These are phyloP conservation scores for Fregata magnificens DNA, from an alignment of 2,113 vertebrate genomes.

Conservation along the genomic window DNA sequence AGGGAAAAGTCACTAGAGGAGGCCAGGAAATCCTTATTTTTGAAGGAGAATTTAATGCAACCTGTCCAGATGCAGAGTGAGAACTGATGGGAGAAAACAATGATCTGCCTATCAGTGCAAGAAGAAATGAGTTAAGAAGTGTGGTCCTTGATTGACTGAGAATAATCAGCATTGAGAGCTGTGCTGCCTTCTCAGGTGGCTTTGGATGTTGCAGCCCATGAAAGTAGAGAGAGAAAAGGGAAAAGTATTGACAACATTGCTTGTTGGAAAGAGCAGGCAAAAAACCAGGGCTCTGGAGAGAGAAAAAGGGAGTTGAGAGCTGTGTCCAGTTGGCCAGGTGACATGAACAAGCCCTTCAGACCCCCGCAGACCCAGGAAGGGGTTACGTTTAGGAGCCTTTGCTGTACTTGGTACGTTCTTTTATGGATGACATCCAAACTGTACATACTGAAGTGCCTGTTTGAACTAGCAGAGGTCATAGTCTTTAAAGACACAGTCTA, in stretches of 20 bases:
- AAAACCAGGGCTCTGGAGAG: not conserved
- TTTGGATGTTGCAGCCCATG: not conserved
- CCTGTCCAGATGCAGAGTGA: not conserved
- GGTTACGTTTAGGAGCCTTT: not conserved
- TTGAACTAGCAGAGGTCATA: not conserved
- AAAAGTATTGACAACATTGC: not conserved
- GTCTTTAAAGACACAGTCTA: not conserved
- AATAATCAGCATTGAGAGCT: not conserved
- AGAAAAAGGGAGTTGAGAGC: not conserved
- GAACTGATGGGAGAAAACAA: not conserved
- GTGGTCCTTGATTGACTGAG: not conserved
- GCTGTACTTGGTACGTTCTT: not conserved
- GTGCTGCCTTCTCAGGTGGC: not conserved
- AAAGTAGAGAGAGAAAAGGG: not conserved
- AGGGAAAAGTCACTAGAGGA: not conserved
- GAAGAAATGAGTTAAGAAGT: not conserved
- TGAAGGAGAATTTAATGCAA: not conserved
- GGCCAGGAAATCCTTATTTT: not conserved
- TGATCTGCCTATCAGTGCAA: not conserved
- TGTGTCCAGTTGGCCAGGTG: not conserved
- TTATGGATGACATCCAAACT: not conserved
- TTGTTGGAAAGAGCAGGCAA: not conserved
- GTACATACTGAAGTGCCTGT: not conserved
- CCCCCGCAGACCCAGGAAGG: fast-evolving
- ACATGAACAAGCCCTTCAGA: not conserved